Evolutionary conservation across 2,888 invertebrate species (phyloP), one percentile per base, ranked within the genome.

Genomic region (Meiosimyza decipiens): DNA sequence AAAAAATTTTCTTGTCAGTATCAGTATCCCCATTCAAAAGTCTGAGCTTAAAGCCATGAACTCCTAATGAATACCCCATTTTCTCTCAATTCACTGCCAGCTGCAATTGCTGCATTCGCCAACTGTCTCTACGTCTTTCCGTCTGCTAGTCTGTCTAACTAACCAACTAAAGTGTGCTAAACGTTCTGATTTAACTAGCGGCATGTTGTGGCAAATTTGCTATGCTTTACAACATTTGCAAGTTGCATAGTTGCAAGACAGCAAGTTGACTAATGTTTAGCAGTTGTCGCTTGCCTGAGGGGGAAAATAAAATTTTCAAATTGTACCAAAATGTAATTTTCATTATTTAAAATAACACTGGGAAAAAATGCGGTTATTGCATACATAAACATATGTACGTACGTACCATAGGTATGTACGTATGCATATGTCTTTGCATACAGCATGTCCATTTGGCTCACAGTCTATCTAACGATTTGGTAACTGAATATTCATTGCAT

Each of bases 401-500:
- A 11, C 60, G 69, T 63, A 18, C 22, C 9, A 9, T 55, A 16
- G 3, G 3, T 40, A 15, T 15, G 28, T n/a, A 12, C 60, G 69
- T 63, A 15, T 28, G 28, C 28, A 4, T 28, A 28, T 28, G 28
- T 6, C 28, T 13, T 15, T 47, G 15, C 16, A 40, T 40, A 40
- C 40, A n/a, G 50, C 5, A 7, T 4, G 50, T 49, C 13, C 51
- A 28, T 63, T 52, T 57, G 55, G 22, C 47, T 12, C 28, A n/a
- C 18, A 54, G 63, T 50, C 28, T 54, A 28, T 49, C 51, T 3
- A n/a, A 18, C 18, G 47, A n/a, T 18, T 9, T 7, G 50, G 66
- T 51, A 71, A 70, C 66, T 71, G 67, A 71, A 71, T 66, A 71
- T 76, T 80, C 82, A 75, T 81, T 81, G 81, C 81, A 82, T 81